phyloP scores from a whole-genome alignment of 1,140 invertebrate genomes.

The Nasonia vitripennis region DNA sequence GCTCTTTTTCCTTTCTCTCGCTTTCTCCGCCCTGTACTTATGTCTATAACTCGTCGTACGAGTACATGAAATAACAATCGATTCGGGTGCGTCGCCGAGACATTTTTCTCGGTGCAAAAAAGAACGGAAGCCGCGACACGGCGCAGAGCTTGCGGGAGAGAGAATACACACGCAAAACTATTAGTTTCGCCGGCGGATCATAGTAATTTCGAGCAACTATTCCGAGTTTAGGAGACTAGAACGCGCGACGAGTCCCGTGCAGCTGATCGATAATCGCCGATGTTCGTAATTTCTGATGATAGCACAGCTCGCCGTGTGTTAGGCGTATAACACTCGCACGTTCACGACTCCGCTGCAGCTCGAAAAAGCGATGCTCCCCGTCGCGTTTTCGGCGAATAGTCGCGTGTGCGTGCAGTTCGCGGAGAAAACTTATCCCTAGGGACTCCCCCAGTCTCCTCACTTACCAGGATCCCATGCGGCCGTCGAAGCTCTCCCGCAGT shows the following conservation, averaged over 20 bases:
- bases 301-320: neutral
- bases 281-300: neutral
- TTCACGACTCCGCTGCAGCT: no score
- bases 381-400: neutral
- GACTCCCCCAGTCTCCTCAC: conserved; percentile 64
- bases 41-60: neutral
- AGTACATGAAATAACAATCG: neutral
- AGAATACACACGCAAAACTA: conserved; percentile 2
- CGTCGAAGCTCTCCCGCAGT: conserved; percentile 45
- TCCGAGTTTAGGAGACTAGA: conserved; percentile 44
- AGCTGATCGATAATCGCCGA: neutral
- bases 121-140: neutral
- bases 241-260: neutral
- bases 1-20: neutral
- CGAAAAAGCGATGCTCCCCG: no score
- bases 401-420: neutral
- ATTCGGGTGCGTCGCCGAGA: neutral
- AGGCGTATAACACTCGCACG: neutral
- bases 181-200: neutral
- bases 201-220: conserved; percentile 48
- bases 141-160: neutral
- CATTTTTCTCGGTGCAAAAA: neutral
- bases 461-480: conserved; percentile 62
- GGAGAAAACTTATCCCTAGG: conserved; percentile 62
- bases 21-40: neutral